Evolutionary conservation across 2,888 invertebrate genomes (phyloP).

Genomic region (Sinohyriopsis cumingii): DNA sequence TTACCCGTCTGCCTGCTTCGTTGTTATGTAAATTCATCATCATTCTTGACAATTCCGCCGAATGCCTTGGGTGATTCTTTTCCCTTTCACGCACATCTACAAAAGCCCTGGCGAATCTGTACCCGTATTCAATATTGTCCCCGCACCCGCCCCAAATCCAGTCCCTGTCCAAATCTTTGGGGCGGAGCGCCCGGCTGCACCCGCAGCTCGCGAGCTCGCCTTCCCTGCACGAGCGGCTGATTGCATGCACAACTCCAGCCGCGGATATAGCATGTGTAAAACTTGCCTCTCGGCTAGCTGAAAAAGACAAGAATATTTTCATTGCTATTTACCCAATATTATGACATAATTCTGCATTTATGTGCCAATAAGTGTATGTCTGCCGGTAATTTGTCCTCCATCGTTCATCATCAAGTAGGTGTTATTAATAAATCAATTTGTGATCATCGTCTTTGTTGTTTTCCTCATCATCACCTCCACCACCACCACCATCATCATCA

Average conservation of each 20-base stretch:
- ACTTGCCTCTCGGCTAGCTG: constrained; percentile 76
- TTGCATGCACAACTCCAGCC: constrained; percentile 85
- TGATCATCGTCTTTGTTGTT: no score
- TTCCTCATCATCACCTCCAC: no score
- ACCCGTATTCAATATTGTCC: constrained; percentile 91
- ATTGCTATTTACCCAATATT: not conserved
- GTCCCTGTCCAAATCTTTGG: constrained; percentile 87
- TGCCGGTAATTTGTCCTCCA: no score
- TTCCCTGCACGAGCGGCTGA: constrained; percentile 92
- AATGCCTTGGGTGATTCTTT: constrained; percentile 85
- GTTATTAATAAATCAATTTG: no score
- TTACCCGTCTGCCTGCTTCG: constrained; percentile 96
- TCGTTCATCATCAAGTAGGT: no score
- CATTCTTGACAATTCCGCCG: constrained; percentile 85
- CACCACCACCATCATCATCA: no score
- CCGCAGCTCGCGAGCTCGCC: constrained; percentile 92
- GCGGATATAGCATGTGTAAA: constrained; percentile 77
- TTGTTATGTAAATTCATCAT: constrained; percentile 99
- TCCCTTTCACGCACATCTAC: constrained; percentile 89
- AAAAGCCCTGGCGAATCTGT: constrained; percentile 93
- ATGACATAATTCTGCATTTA: no score
- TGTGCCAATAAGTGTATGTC: no score
- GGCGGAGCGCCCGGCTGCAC: constrained; percentile 87
- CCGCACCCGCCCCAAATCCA: constrained; percentile 99
- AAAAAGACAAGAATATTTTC: constrained; percentile 24